A percentile compares a stretch with the other conserved stretches of the same genome.
Conservation (phyloP, 2,797 vertebrate species). For the Ctenosaura bakeri region DNA sequence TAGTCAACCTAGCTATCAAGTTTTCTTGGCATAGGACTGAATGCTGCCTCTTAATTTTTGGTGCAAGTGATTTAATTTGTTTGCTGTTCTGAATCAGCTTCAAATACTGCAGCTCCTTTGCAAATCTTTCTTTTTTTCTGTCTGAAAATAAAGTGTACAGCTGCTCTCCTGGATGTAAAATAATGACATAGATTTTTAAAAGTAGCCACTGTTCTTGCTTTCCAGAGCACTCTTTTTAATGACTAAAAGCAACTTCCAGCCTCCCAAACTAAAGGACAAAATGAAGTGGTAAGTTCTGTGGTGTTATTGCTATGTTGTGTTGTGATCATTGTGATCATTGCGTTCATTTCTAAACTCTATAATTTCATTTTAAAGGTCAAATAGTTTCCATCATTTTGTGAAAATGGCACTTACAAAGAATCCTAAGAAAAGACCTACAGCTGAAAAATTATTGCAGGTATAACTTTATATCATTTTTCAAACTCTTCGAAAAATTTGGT, state of each 20-base stretch:
- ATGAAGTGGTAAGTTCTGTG: conserved; percentile 89
- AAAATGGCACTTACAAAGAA: conserved; percentile 97
- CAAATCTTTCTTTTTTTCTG: not conserved
- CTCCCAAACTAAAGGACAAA: conserved; percentile 98
- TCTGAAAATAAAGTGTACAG: not conserved
- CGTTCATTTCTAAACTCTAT: conserved; percentile 46
- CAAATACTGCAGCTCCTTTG: not conserved
- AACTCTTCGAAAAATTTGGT: conserved; percentile 4
- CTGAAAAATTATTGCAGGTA: conserved; percentile 97
- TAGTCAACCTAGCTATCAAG: not conserved
- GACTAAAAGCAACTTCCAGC: conserved; percentile 99
- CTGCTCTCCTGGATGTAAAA: not conserved
- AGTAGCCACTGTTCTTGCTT: conserved; percentile 52
- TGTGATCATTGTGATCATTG: not conserved
- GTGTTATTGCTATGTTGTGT: conserved; percentile 43
- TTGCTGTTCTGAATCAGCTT: not conserved
- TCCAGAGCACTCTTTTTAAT: conserved; percentile 96
- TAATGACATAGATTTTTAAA: not conserved
- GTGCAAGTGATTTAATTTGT: not conserved
- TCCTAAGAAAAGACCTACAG: conserved; percentile 95
- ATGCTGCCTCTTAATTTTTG: not conserved
- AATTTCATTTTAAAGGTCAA: conserved; percentile 87
- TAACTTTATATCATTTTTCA: conserved; percentile 36
- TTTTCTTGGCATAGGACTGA: not conserved
- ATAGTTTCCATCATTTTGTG: conserved; percentile 98